These are phyloP conservation scores for Anolis apletophallus DNA, from an alignment of 2,797 vertebrate genomes.

Conservation along the genomic window DNA sequence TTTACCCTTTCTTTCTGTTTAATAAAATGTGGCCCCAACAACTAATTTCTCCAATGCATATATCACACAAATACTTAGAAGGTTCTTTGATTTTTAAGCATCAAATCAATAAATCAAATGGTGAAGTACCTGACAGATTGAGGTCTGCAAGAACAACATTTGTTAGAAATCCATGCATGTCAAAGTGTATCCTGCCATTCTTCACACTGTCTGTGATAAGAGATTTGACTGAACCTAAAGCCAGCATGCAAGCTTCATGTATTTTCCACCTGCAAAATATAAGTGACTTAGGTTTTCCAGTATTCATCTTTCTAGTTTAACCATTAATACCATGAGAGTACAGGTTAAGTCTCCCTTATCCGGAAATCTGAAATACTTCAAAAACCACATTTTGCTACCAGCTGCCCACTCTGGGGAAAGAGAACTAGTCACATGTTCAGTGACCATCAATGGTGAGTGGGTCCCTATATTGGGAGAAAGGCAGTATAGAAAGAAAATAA, in stretches of 20 bases:
- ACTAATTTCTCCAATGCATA: fast-evolving
- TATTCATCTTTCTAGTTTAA: conserved; percentile 4
- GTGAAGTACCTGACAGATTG: conserved; percentile 87
- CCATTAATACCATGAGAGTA: neutral
- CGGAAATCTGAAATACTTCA: too few species aligned
- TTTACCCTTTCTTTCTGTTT: neutral
- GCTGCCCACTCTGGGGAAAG: too few species aligned
- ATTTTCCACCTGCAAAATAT: conserved; percentile 92
- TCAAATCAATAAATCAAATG: neutral
- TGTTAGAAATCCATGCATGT: conserved; percentile 97
- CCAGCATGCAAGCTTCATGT: conserved; percentile 97
- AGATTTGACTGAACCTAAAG: conserved; percentile 95
- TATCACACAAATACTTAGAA: neutral
- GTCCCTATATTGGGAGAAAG: too few species aligned
- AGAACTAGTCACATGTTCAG: too few species aligned
- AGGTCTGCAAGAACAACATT: conserved; percentile 94
- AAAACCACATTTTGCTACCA: too few species aligned
- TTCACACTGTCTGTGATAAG: conserved; percentile 96
- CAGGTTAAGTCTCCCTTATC: too few species aligned
- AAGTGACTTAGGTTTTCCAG: conserved; percentile 26
- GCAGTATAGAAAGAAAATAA: too few species aligned
- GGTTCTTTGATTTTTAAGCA: neutral
- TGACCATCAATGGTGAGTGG: too few species aligned
- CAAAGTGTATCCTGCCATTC: conserved; percentile 93
- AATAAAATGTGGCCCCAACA: neutral